Evolutionary conservation across 2,797 vertebrate genomes (phyloP).

Genomic region (Huso huso): DNA sequence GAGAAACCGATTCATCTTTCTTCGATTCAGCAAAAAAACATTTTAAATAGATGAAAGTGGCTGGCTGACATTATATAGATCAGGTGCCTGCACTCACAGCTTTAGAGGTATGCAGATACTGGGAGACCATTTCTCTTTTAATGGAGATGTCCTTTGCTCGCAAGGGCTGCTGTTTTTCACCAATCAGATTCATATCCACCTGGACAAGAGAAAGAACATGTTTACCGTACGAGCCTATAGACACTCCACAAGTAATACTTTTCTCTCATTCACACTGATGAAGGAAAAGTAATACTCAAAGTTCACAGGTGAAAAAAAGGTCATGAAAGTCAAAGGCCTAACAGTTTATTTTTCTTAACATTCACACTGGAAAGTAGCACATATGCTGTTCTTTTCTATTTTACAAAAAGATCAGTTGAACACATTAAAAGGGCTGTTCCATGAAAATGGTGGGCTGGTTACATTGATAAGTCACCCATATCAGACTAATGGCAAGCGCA

Average conservation of each 20-base stretch:
- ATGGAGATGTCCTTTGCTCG: constrained; percentile 76
- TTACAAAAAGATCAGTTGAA: too few species aligned
- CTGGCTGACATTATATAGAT: constrained; percentile 2
- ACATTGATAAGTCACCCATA: background rate
- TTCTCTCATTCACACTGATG: background rate
- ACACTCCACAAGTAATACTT: background rate
- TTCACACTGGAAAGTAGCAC: background rate
- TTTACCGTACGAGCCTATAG: too few species aligned
- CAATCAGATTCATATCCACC: constrained; percentile 86
- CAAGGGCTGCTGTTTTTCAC: constrained; percentile 78
- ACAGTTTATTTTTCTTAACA: too few species aligned
- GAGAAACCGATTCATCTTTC: too few species aligned
- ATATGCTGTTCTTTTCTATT: background rate
- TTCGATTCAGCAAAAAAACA: too few species aligned
- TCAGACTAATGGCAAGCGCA: too few species aligned
- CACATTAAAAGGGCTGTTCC: background rate
- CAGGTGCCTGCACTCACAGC: constrained; percentile 54
- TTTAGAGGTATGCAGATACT: constrained; percentile 81
- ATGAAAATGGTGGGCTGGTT: background rate
- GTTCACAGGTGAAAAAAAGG: too few species aligned
- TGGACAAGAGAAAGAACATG: constrained; percentile 25
- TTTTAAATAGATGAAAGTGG: too few species aligned
- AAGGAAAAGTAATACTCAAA: background rate
- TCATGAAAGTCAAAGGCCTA: too few species aligned
- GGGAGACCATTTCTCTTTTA: constrained; percentile 88